Evolutionary conservation across 2,113 vertebrate species (phyloP).

Genomic region (Passer domesticus): DNA sequence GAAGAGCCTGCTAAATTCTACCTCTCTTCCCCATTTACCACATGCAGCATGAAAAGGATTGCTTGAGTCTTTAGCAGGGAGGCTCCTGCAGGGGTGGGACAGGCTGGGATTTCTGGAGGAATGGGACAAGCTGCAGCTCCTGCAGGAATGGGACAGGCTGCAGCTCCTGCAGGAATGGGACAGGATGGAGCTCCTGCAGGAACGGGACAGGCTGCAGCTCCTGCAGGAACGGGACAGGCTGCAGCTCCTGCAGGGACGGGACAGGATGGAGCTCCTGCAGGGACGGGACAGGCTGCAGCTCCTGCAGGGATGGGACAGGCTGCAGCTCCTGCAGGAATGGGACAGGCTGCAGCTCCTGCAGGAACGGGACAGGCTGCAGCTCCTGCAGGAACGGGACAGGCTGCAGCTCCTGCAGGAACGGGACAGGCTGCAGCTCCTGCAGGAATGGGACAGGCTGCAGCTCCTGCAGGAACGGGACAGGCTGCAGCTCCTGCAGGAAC

Average conservation of each 20-base stretch:
- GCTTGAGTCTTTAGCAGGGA: fast-evolving
- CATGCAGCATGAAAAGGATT: not conserved
- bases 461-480: not conserved
- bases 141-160: no score
- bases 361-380: not conserved
- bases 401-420: no score
- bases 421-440: not conserved
- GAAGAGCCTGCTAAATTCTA: not conserved
- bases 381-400: not conserved
- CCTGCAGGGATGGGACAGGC: not conserved
- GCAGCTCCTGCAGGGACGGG: not conserved
- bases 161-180: no score
- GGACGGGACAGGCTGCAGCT: fast-evolving
- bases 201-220: no score
- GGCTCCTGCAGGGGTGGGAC: not conserved
- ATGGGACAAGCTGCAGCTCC: no score
- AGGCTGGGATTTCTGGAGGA: not conserved
- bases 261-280: not conserved
- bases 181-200: not conserved
- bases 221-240: not conserved
- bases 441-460: not conserved
- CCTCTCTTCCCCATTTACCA: not conserved
- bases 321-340: no score
- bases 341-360: no score
- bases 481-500: not conserved